Evolutionary conservation across 2,888 invertebrate genomes (phyloP).

Genomic region (Papilio gigon): DNA sequence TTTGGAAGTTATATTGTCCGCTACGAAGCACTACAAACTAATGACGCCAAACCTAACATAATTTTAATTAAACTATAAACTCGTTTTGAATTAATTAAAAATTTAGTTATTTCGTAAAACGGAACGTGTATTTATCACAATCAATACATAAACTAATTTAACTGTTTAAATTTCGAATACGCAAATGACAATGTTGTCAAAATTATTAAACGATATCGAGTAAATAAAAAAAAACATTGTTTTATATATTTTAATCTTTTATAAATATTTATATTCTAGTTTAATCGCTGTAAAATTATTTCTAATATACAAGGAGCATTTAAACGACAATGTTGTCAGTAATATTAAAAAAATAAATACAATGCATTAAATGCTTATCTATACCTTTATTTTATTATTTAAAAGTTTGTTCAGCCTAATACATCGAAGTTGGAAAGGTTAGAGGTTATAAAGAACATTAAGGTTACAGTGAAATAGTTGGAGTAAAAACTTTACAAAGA

Average conservation of each 20-base stretch:
- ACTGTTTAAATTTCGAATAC: too few species aligned
- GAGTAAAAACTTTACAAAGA: neutral
- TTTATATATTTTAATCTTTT: slow-evolving; percentile 31
- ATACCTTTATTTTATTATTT: slow-evolving; percentile 36
- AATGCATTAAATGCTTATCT: slow-evolving; percentile 52
- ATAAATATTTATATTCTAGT: slow-evolving; percentile 34
- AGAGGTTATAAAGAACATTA: neutral
- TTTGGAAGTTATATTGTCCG: too few species aligned
- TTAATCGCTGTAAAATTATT: slow-evolving; percentile 23
- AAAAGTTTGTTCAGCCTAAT: slow-evolving; percentile 43
- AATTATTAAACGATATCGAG: too few species aligned
- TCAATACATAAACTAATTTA: too few species aligned
- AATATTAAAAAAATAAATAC: slow-evolving; percentile 48
- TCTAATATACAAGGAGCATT: slow-evolving; percentile 32
- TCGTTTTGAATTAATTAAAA: too few species aligned
- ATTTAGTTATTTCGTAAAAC: too few species aligned
- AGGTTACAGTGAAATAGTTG: neutral
- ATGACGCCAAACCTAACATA: too few species aligned
- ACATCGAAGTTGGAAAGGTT: neutral
- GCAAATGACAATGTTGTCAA: too few species aligned
- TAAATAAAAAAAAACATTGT: slow-evolving; percentile 4
- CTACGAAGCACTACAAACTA: too few species aligned
- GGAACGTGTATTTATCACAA: too few species aligned
- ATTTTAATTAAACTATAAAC: too few species aligned
- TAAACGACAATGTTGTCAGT: slow-evolving; percentile 37